Evolutionary conservation across 2,113 vertebrate genomes (phyloP), one percentile per base, ranked within the genome.

Genomic region (Willisornis vidua): DNA sequence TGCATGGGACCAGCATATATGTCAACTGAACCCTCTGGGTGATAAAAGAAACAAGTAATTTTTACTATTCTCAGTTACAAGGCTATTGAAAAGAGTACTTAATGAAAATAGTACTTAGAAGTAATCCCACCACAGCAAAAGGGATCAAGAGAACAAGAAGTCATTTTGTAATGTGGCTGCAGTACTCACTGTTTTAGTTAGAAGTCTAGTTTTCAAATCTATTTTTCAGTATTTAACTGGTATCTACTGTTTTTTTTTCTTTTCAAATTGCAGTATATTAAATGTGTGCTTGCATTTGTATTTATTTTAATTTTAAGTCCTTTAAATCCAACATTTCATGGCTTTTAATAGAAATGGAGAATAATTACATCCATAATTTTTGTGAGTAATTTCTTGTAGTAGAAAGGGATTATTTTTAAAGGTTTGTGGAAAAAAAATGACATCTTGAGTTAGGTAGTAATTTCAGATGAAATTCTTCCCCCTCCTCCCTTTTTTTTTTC

Each of bases 381-480:
- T 93, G 5, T 89, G 93, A 94, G 85, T 81, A n/a, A 95, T 94
- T 89, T 89, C 5, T 87, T 79, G 9, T 82, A 85, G 84, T 89
- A 74, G 43, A 85, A 93, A 87, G 73, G 65, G 41, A 85, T 95
- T 94, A 77, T 73, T 92, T 96, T 91, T 93, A 81, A 93, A 90
- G 89, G 59, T 88, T 95, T 96, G 67, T 94, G 87, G 49, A 37
- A 81, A 81, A 61, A 80, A 94, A 93, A 80, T 82, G 41, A 85
- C 96, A 92, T 90, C 78, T 94, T 97, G 93, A 92, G 95, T 97
- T 96, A 96, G 94, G 90, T 98, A 97, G 97, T 97, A 96, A 98
- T 97, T 98, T 98, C 96, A 96, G 90, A 84, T 24, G 65, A 91
- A 96, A 80, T 97, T 97, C 91, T 93, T 87, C 62, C 54, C 37